Evolutionary conservation across 2,113 vertebrate species (phyloP).

Genomic region (Dromas ardeola): DNA sequence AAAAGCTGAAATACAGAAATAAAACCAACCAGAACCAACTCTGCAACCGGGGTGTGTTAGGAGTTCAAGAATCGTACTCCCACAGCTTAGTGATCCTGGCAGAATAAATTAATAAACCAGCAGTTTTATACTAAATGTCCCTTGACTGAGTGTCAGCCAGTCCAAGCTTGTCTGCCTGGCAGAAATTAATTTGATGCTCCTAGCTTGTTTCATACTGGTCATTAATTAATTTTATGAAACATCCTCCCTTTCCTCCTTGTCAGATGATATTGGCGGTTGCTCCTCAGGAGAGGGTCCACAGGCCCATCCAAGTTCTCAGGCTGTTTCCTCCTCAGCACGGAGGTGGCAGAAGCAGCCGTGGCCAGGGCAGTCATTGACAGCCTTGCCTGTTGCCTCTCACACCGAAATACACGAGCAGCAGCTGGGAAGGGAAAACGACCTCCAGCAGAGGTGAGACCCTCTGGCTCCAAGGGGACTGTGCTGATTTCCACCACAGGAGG

Average conservation of each 20-base stretch:
- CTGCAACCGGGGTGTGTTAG: not conserved
- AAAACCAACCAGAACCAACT: not conserved
- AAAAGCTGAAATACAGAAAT: not conserved
- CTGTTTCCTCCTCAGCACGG: not conserved
- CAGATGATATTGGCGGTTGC: not conserved
- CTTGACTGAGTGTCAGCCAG: not conserved
- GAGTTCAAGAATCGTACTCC: not conserved
- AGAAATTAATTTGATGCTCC: conserved; percentile 14
- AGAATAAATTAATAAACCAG: not conserved
- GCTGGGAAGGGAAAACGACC: not conserved
- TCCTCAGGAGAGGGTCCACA: not conserved
- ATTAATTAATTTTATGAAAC: not conserved
- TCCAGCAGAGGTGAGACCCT: not conserved
- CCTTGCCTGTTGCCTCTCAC: not conserved
- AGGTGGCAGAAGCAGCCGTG: not conserved
- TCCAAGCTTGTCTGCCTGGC: not conserved
- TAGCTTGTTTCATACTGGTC: not conserved
- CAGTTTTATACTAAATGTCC: not conserved
- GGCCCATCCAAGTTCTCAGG: not conserved
- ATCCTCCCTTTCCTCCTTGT: not conserved
- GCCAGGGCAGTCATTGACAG: not conserved
- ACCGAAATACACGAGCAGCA: accelerated
- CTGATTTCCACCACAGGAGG: not conserved
- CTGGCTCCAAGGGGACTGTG: not conserved
- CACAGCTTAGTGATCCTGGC: not conserved